phyloP scores from a whole-genome alignment of 2,888 invertebrate species.

The Sinotaia quadrata region DNA sequence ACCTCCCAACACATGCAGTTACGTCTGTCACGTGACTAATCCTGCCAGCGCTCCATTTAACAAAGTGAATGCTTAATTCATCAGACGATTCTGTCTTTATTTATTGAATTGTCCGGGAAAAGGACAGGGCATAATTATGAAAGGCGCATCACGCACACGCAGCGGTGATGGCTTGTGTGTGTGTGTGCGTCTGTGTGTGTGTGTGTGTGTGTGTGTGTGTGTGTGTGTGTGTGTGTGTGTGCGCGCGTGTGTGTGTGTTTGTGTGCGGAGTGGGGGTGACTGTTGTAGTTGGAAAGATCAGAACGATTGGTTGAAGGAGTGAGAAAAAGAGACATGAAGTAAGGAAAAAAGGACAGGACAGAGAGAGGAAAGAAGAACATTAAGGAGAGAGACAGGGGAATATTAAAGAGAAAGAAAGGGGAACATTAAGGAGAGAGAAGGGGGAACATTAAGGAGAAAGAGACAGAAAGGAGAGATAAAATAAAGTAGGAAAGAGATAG shows the following conservation, averaged over 20 bases:
- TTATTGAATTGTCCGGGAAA: too few species aligned
- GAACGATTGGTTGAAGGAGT: not conserved
- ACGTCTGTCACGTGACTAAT: too few species aligned
- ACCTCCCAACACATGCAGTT: too few species aligned
- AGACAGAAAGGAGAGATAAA: not conserved
- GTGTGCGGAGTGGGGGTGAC: too few species aligned
- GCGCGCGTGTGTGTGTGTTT: not conserved
- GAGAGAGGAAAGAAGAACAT: too few species aligned
- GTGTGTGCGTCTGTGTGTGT: slow-evolving; percentile 5
- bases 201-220: slow-evolving; percentile 2
- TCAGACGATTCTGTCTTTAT: too few species aligned
- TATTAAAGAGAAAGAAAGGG: not conserved
- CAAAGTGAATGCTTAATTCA: too few species aligned
- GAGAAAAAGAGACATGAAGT: not conserved
- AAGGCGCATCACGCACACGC: not conserved
- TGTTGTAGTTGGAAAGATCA: not conserved
- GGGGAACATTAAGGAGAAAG: not conserved
- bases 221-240: slow-evolving; percentile 6
- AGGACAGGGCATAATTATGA: not conserved
- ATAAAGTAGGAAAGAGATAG: not conserved
- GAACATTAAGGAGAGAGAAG: not conserved
- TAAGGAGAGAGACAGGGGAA: not conserved
- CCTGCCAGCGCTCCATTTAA: too few species aligned
- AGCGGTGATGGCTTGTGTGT: not conserved
- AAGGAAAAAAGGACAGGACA: too few species aligned